A percentile compares a stretch with the other conserved stretches of the same genome.
Evolutionary conservation across 2,888 invertebrate species (phyloP).

Genomic region (Nemurella pictetii): DNA sequence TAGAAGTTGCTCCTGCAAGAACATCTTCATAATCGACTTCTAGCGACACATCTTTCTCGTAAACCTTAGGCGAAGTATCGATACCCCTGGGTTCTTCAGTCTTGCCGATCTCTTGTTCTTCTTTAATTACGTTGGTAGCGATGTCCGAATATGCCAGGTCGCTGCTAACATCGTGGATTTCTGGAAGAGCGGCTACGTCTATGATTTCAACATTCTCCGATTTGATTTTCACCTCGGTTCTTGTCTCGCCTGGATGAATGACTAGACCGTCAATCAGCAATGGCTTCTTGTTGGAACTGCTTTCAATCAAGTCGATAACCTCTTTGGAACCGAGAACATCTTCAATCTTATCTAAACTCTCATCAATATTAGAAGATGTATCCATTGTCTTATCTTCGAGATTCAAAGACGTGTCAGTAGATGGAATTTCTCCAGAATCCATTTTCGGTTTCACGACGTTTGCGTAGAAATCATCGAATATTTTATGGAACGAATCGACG

Average conservation of each 20-base stretch:
- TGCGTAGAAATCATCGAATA: slow-evolving; percentile 18
- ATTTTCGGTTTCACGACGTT: slow-evolving; percentile 1
- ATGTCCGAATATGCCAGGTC: background rate
- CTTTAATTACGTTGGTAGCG: background rate
- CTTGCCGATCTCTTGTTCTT: background rate
- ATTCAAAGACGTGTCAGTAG: background rate
- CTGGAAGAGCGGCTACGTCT: background rate
- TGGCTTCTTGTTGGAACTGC: background rate
- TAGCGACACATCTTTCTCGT: background rate
- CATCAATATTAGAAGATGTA: too few species aligned
- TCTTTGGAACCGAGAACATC: background rate
- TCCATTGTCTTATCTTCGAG: background rate
- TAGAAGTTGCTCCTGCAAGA: background rate
- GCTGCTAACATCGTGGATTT: background rate
- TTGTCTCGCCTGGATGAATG: background rate
- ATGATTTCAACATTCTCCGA: background rate
- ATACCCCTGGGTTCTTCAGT: background rate
- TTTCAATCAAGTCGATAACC: background rate
- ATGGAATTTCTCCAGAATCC: background rate
- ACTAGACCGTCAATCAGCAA: background rate
- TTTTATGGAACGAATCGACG: slow-evolving; percentile 10
- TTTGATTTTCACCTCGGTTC: background rate
- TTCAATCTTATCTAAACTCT: background rate
- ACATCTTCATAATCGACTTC: background rate
- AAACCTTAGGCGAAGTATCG: background rate